phyloP scores from a whole-genome alignment of 2,888 invertebrate species.

The Metopia argyrocephala region DNA sequence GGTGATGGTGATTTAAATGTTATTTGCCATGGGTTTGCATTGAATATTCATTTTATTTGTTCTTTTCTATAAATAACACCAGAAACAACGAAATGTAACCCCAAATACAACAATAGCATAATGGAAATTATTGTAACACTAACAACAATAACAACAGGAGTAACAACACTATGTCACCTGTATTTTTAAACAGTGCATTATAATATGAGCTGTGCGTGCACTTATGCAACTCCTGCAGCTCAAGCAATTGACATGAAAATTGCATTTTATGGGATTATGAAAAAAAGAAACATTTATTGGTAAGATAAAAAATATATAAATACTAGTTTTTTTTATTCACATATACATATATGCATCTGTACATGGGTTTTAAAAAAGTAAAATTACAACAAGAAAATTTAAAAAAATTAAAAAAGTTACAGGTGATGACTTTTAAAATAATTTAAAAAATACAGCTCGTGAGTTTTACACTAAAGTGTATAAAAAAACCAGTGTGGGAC shows the following conservation, averaged over 20 bases:
- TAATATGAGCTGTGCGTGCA: conserved; percentile 70
- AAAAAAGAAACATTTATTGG: conserved; percentile 48
- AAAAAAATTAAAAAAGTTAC: no score
- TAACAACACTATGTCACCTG: not conserved
- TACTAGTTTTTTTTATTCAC: no score
- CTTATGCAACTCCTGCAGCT: conserved; percentile 73
- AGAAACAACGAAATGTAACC: conserved; percentile 14
- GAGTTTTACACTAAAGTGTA: no score
- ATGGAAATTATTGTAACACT: not conserved
- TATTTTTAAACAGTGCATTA: conserved; percentile 16
- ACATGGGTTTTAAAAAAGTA: no score
- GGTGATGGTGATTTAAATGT: conserved; percentile 53
- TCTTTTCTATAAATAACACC: conserved; percentile 19
- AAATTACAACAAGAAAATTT: no score
- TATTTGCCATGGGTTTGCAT: conserved; percentile 55
- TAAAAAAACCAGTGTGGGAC: no score
- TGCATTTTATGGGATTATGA: conserved; percentile 75
- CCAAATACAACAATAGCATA: not conserved
- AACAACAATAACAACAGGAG: conserved; percentile 5
- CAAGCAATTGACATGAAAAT: conserved; percentile 75
- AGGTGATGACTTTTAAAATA: no score
- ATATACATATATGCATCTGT: no score
- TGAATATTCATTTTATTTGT: conserved; percentile 35
- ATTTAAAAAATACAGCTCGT: no score
- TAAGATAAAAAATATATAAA: no score